These are phyloP conservation scores for Ia io DNA, from an alignment of 2,113 vertebrate species.

Conservation along the genomic window DNA sequence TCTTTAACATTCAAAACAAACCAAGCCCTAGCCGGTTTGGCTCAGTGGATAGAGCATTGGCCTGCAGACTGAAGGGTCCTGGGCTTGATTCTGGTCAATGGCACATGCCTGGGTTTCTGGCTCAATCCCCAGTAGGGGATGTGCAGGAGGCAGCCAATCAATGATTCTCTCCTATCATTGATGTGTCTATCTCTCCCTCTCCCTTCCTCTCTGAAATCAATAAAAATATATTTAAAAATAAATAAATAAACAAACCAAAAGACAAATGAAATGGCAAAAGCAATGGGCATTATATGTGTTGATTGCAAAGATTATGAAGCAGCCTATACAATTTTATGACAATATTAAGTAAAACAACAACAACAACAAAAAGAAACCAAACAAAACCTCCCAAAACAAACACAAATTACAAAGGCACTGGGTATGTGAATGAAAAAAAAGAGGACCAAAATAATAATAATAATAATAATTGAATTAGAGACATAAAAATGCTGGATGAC, in stretches of 20 bases:
- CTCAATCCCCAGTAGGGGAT: too few species aligned
- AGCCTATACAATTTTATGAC: background rate
- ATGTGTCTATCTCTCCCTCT: too few species aligned
- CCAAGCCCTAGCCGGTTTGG: too few species aligned
- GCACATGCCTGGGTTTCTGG: too few species aligned
- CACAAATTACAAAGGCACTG: background rate
- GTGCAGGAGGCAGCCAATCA: too few species aligned
- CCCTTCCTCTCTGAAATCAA: too few species aligned
- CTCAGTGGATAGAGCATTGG: too few species aligned
- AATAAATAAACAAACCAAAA: background rate
- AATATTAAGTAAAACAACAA: background rate
- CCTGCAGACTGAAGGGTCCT: too few species aligned
- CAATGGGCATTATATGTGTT: background rate
- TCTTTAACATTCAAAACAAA: background rate
- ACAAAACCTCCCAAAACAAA: background rate
- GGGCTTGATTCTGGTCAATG: too few species aligned
- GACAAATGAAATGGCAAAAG: background rate
- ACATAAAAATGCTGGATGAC: background rate
- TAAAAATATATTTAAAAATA: too few species aligned
- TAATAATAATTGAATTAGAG: background rate
- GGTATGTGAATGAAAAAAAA: background rate
- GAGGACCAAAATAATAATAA: background rate
- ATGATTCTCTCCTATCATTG: too few species aligned
- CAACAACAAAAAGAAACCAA: background rate
- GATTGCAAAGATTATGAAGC: background rate